Evolutionary conservation across 2,113 vertebrate genomes (phyloP).

Genomic region (Hoplias malabaricus): DNA sequence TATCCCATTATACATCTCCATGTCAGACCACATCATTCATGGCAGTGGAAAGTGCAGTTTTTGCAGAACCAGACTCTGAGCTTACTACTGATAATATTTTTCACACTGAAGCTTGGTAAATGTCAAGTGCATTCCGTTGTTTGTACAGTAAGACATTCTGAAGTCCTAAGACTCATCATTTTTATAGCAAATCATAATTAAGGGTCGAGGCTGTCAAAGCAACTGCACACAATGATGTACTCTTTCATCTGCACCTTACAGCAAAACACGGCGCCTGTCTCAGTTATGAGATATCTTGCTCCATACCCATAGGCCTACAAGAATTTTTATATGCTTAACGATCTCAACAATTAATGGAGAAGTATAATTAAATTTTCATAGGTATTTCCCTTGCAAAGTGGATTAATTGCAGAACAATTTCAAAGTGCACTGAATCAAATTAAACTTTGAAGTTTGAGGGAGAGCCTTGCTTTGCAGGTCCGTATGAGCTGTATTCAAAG

Average conservation of each 20-base stretch:
- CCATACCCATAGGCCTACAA: background rate
- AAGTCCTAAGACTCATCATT: slow-evolving; percentile 5
- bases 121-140: slow-evolving; percentile 3
- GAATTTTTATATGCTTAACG: background rate
- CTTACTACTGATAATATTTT: slow-evolving; percentile 1
- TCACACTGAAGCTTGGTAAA: slow-evolving; percentile 1
- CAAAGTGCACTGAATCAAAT: background rate
- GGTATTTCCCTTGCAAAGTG: background rate
- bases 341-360: background rate
- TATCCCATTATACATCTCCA: background rate
- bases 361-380: slow-evolving; percentile 9
- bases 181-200: slow-evolving; percentile 39
- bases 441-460: background rate
- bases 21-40: background rate
- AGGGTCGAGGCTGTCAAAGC: slow-evolving; percentile 16
- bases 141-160: slow-evolving; percentile 10
- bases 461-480: background rate
- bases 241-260: slow-evolving; percentile 19
- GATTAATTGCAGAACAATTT: background rate
- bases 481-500: background rate
- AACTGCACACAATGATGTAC: slow-evolving; percentile 17
- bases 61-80: background rate
- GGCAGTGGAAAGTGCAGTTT: background rate
- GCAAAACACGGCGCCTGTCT: background rate
- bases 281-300: background rate